phyloP scores from a whole-genome alignment of 2,113 vertebrate genomes.

The Poecilia latipinna region DNA sequence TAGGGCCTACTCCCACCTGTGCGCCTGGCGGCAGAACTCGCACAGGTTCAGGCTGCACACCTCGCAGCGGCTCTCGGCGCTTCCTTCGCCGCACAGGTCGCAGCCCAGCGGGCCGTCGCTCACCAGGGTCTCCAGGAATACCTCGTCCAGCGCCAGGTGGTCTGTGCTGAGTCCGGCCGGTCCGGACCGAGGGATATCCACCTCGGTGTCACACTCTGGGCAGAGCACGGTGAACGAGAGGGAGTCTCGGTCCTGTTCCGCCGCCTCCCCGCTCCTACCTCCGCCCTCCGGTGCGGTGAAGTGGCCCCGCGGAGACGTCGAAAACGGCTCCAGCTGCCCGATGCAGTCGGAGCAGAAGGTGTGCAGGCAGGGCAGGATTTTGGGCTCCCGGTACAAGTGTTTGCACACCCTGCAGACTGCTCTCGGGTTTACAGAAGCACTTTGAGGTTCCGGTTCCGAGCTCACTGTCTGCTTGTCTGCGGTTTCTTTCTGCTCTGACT shows the following conservation, averaged over 20 bases:
- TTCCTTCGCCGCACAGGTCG: slow-evolving; percentile 88
- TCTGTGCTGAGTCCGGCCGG: slow-evolving; percentile 82
- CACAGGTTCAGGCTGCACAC: slow-evolving; percentile 88
- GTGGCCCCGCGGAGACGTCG: slow-evolving; percentile 33
- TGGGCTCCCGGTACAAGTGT: slow-evolving; percentile 81
- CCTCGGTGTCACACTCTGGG: slow-evolving; percentile 88
- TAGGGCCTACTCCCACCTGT: slow-evolving; percentile 82
- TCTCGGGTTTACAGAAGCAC: slow-evolving; percentile 36
- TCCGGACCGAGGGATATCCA: slow-evolving; percentile 84
- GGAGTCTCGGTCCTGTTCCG: not conserved
- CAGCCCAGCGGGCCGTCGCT: slow-evolving; percentile 79
- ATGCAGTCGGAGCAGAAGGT: slow-evolving; percentile 88
- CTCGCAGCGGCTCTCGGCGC: slow-evolving; percentile 85
- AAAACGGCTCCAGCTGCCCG: slow-evolving; percentile 81
- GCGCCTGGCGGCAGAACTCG: slow-evolving; percentile 91
- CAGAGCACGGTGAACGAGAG: slow-evolving; percentile 81
- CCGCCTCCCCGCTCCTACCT: not conserved
- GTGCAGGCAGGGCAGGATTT: slow-evolving; percentile 89
- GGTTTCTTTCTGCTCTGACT: slow-evolving; percentile 5
- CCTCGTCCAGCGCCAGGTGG: slow-evolving; percentile 86
- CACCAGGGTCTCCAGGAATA: slow-evolving; percentile 82
- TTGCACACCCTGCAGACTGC: slow-evolving; percentile 82
- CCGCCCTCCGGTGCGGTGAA: slow-evolving; percentile 17
- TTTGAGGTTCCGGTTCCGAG: not conserved
- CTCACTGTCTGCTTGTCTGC: not conserved